Base-by-base conservation (phyloP, 2,888 invertebrate species). In the Orchestes rusci region DNA sequence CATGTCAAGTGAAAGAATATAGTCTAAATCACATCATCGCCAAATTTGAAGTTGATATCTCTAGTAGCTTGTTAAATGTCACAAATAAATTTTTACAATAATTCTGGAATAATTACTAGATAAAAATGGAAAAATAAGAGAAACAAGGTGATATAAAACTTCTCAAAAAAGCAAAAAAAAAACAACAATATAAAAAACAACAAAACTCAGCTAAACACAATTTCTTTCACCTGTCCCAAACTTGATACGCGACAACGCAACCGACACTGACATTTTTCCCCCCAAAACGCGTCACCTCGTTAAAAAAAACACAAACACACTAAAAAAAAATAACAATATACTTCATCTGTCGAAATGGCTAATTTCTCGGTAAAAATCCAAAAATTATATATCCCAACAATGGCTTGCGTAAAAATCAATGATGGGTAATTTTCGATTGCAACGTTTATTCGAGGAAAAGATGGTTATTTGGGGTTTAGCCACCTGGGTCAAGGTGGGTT, bases 321-420 rank as follows among this genome's bases (percentile, higher is more conserved):
- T 17, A 48, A 39, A 42, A 45, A 48, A 41, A 38, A 42, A 31
- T 45, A 39, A 43, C 43, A 42, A 45, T 45, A 38, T 43, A 43
- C 7, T 16, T 36, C 17, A 15, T 33, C 39, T 49, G 37, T 35
- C 36, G 45, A 45, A 49, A 49, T 27, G 4, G 27, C n/a, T 39
- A 30, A 43, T 48, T 48, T 48, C 43, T 43, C 28, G 38, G 41
- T 46, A 46, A 46, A 46, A 45, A 46, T 42, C 37, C 29, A 41
- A 35, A 41, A 48, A 48, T 48, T 48, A 48, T 16, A 44, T 41
- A 32, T 40, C 30, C 13, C 23, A 35, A 48, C 48, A 48, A 44
- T 48, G 31, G 32, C 23, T 48, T 48, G 36, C 43, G 43, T 16
- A 48, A 48, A 48, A 23, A 15, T 38, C 36, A 40, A 42, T 42